These are phyloP conservation scores for Argya squamiceps DNA, from an alignment of 2,797 vertebrate species.

Conservation along the genomic window DNA sequence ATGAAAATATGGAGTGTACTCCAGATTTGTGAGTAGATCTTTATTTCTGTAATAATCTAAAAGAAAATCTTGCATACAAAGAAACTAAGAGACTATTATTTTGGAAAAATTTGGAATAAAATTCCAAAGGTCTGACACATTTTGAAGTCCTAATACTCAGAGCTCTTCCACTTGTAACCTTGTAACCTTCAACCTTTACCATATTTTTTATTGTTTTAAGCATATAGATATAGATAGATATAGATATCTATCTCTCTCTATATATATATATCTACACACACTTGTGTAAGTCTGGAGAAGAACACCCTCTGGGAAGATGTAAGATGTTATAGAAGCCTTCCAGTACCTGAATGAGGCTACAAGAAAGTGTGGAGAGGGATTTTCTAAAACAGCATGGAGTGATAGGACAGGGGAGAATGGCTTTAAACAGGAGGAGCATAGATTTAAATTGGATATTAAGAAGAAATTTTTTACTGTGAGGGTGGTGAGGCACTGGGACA, in stretches of 20 bases:
- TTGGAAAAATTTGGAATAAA: background rate
- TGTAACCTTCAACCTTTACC: background rate
- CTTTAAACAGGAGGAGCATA: background rate
- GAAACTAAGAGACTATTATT: background rate
- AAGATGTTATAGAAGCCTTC: background rate
- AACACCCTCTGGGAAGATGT: background rate
- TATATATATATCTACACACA: accelerated
- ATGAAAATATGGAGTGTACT: background rate
- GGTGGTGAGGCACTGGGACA: background rate
- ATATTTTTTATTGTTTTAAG: background rate
- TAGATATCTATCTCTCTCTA: too few species aligned
- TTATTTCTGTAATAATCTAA: background rate
- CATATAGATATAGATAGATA: accelerated
- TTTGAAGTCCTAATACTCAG: background rate
- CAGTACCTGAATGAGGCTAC: background rate
- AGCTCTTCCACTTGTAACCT: background rate
- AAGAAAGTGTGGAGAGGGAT: background rate
- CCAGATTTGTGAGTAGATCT: background rate
- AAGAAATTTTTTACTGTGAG: background rate
- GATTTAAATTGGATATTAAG: background rate
- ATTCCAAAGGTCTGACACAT: background rate
- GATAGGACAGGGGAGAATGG: background rate
- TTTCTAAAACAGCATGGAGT: background rate
- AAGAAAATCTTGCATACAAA: background rate
- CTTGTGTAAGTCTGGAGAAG: background rate